Evolutionary conservation across 2,797 vertebrate species (phyloP).

Genomic region (Brachyalestes nurse): DNA sequence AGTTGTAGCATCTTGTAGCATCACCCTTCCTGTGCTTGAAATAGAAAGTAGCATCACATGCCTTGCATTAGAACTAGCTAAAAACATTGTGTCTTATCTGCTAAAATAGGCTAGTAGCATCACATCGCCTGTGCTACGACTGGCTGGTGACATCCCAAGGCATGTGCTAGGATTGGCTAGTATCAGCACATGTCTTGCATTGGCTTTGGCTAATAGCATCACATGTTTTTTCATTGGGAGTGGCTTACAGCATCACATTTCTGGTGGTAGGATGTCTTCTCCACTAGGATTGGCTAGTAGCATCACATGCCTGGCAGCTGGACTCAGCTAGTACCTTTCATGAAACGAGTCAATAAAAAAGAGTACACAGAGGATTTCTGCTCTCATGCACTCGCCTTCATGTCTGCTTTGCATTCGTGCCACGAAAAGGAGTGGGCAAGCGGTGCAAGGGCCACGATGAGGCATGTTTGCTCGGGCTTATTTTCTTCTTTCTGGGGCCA

Average conservation of each 20-base stretch:
- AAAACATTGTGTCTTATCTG: not conserved
- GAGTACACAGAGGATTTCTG: not conserved
- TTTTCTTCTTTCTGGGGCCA: slow-evolving; percentile 55
- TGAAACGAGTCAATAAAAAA: not conserved
- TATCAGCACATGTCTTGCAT: not conserved
- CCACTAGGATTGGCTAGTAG: not conserved
- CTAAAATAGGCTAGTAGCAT: not conserved
- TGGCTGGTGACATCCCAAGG: too few relatives aligned
- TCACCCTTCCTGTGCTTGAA: not conserved
- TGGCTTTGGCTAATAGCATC: not conserved
- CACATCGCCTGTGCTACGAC: not conserved
- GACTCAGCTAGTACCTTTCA: too few relatives aligned
- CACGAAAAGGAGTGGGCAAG: slow-evolving; percentile 38
- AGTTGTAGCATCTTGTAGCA: not conserved
- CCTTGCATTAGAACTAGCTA: not conserved
- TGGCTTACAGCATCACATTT: too few relatives aligned
- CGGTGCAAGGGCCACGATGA: not conserved
- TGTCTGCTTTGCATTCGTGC: slow-evolving; percentile 63
- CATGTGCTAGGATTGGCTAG: too few relatives aligned
- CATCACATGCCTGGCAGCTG: not conserved
- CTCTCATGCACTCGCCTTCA: slow-evolving; percentile 1
- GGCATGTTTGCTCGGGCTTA: slow-evolving; percentile 36
- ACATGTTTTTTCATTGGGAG: too few relatives aligned
- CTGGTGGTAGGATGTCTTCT: not conserved
- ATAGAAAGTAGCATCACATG: not conserved